Evolutionary conservation across 1,140 invertebrate genomes (phyloP).

Genomic region (Aphaenogaster floridana): DNA sequence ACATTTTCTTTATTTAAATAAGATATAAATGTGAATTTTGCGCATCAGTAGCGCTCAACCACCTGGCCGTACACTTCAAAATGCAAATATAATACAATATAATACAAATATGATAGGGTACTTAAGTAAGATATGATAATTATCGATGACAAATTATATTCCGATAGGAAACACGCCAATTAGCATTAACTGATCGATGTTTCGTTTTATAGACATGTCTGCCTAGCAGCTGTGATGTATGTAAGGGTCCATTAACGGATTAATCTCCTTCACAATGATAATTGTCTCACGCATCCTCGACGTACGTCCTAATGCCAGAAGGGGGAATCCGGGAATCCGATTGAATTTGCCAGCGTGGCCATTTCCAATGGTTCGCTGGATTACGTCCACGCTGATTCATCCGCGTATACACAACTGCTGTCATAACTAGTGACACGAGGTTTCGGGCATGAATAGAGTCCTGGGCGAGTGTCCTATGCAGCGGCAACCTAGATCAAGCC

Average conservation of each 20-base stretch:
- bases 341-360: conserved; percentile 67
- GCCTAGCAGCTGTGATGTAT: conserved; percentile 41
- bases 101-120: background rate
- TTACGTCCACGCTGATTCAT: conserved; percentile 71
- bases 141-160: conserved; percentile 34
- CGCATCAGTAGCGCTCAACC: background rate
- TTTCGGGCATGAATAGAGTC: conserved; percentile 69
- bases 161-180: conserved; percentile 31
- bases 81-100: background rate
- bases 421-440: conserved; percentile 70
- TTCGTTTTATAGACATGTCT: conserved; percentile 51
- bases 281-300: conserved; percentile 46
- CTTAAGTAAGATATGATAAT: conserved; percentile 1
- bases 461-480: conserved; percentile 50
- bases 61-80: background rate
- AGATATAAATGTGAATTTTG: background rate
- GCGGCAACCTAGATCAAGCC: conserved; percentile 51
- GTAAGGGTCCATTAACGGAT: conserved; percentile 56
- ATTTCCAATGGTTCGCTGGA: conserved; percentile 63
- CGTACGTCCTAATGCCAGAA: conserved; percentile 7
- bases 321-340: conserved; percentile 13
- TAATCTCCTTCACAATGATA: conserved; percentile 59
- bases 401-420: conserved; percentile 66
- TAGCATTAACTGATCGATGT: conserved; percentile 40
- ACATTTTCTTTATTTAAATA: background rate